Percentiles rank a stretch among this genome's conserved stretches.
These are phyloP conservation scores for Scaptomyza flava DNA, from an alignment of 2,888 invertebrate genomes.

Conservation along the genomic window DNA sequence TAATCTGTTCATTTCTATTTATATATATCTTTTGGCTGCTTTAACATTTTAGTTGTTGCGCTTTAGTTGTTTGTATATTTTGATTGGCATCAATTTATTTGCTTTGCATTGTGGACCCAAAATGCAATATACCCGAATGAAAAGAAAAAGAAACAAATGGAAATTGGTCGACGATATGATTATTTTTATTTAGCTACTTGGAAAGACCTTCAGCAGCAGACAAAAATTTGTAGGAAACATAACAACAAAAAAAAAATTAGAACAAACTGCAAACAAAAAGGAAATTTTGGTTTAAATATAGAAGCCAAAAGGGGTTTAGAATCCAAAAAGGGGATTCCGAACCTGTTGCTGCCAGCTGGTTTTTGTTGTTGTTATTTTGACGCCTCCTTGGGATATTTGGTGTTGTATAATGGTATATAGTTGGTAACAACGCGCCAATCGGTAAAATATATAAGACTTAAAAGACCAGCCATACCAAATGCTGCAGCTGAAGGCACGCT, in stretches of 20 bases:
- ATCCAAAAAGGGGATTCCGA: background rate
- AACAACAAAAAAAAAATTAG: background rate
- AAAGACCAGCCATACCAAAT: constrained; percentile 49
- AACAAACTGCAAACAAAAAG: background rate
- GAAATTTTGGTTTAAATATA: background rate
- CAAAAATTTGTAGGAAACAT: constrained; percentile 15
- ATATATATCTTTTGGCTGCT: constrained; percentile 4
- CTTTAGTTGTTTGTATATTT: constrained; percentile 41
- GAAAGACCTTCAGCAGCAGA: constrained; percentile 35
- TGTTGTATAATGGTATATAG: constrained; percentile 65
- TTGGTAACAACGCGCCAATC: constrained; percentile 61
- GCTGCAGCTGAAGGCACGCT: constrained; percentile 53
- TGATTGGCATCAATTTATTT: constrained; percentile 59
- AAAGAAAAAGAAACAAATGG: background rate
- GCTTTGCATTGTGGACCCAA: constrained; percentile 39
- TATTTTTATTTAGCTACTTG: constrained; percentile 20
- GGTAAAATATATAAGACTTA: constrained; percentile 54
- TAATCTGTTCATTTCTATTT: constrained; percentile 1
- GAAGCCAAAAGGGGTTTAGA: background rate
- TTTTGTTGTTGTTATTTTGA: background rate
- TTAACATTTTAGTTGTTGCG: constrained; percentile 11
- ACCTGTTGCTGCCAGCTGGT: background rate
- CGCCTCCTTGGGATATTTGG: constrained; percentile 53
- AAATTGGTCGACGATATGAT: constrained; percentile 13
- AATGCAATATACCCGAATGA: constrained; percentile 29